Evolutionary conservation across 2,113 vertebrate genomes (phyloP), one percentile per base, ranked within the genome.

Genomic region (Pluvialis apricaria): DNA sequence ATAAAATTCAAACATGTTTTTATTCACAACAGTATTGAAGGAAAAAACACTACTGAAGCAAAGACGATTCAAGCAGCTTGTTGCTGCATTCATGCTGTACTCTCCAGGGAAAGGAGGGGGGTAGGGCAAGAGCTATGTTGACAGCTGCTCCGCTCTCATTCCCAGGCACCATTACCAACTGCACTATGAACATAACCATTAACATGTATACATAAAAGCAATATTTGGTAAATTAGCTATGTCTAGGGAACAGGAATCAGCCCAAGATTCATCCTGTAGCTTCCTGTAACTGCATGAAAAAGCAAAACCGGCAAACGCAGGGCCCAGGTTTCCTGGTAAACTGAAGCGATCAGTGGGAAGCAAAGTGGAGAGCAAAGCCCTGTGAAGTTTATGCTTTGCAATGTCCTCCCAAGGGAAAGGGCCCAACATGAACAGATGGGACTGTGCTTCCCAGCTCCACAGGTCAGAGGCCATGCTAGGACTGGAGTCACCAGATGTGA

Each of bases 1-100:
- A 92, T 29, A 61, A 61, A 97, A 96, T 38, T 32, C 88, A 96
- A 88, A 88, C 5, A 76, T 6, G 47, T 8, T 25, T 92, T 86
- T 42, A 73, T 87, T 93, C 82, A 76, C 40, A 54, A 71, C 32
- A 44, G 54, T 11, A 13, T 17, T 0, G 1, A 66, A n/a, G 60
- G 11, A 64, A 42, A 76, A 61, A 38, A 22, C 68, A 36, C 8
- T 47, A 16, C 31, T 7, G 64, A 29, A 57, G 65, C 71, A 52
- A 38, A 92, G 62, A 20, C 2, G 26, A 9, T 31, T 51, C 38
- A 26, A 51, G 69, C 62, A 40, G 83, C 12, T 20, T 4, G 20
- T 3, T 52, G 16, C 52, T 28, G 2, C 19, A 2, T 36, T n/a
- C 25, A 2, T 6, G 12, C 75, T 20, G 19, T 16, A 7, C 25